phyloP scores from a whole-genome alignment of 2,888 invertebrate genomes.

The Hirtodrosophila histrioides region DNA sequence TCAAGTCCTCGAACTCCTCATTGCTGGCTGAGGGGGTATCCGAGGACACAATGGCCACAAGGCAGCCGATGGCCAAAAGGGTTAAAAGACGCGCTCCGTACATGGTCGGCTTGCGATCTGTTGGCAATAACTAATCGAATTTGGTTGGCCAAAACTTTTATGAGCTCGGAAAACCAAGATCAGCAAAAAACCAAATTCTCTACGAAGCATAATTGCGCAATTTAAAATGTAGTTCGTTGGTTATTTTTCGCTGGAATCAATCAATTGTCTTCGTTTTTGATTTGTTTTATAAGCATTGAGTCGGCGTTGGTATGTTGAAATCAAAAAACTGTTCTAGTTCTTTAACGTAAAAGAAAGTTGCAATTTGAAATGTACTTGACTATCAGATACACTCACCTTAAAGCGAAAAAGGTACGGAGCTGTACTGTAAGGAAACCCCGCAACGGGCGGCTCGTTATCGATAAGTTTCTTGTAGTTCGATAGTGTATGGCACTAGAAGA shows the following conservation, averaged over 20 bases:
- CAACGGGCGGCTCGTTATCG: too few species aligned
- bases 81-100: slow-evolving; percentile 36
- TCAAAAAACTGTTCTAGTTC: slow-evolving; percentile 30
- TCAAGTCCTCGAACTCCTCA: slow-evolving; percentile 50
- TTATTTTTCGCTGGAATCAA: slow-evolving; percentile 41
- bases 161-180: slow-evolving; percentile 27
- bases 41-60: slow-evolving; percentile 21
- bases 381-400: slow-evolving; percentile 22
- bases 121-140: slow-evolving; percentile 28
- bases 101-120: slow-evolving; percentile 43
- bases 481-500: too few species aligned
- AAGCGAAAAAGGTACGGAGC: too few species aligned
- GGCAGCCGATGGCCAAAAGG: slow-evolving; percentile 34
- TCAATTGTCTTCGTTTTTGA: slow-evolving; percentile 19
- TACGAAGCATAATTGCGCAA: slow-evolving; percentile 29
- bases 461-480: too few species aligned
- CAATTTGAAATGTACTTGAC: neutral
- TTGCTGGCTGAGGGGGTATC: slow-evolving; percentile 12
- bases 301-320: slow-evolving; percentile 27
- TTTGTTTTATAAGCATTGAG: slow-evolving; percentile 1
- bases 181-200: slow-evolving; percentile 39
- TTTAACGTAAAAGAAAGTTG: neutral
- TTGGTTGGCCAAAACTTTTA: slow-evolving; percentile 43
- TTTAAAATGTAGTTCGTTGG: slow-evolving; percentile 14
- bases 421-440: too few species aligned